Percentiles rank a stretch among this genome's conserved stretches.
Conservation (phyloP, 2,797 vertebrate genomes). For the Gallinago solitaria region DNA sequence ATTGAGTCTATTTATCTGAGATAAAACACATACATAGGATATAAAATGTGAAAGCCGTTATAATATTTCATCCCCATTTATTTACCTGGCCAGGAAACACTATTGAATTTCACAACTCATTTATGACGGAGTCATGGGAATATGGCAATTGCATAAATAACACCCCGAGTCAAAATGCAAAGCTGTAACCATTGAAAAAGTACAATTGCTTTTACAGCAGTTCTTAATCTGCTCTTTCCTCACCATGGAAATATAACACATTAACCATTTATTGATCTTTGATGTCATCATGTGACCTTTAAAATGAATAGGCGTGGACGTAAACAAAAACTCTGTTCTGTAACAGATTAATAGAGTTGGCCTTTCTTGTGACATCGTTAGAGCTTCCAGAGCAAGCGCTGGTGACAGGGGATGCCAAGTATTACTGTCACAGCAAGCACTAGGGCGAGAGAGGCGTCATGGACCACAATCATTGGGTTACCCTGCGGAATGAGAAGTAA, state of each 20-base stretch:
- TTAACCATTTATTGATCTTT: conserved; percentile 23
- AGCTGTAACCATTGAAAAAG: neutral
- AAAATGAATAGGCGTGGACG: neutral
- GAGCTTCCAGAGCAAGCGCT: neutral
- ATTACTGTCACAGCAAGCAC: neutral
- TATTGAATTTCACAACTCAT: conserved; percentile 24
- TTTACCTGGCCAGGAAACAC: conserved; percentile 33
- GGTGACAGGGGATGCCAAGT: neutral
- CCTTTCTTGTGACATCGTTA: neutral
- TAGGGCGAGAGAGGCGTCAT: neutral
- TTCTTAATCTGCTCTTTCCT: conserved; percentile 18
- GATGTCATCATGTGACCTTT: neutral
- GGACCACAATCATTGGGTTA: neutral
- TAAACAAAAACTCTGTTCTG: neutral
- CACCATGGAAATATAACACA: neutral
- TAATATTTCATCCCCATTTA: conserved; percentile 27
- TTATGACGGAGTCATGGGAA: conserved; percentile 33
- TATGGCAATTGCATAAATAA: conserved; percentile 39
- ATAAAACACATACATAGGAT: conserved; percentile 43
- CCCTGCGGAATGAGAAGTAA: neutral
- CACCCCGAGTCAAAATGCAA: conserved; percentile 27
- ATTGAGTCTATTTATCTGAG: conserved; percentile 48
- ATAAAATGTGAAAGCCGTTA: conserved; percentile 46
- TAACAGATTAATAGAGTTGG: neutral
- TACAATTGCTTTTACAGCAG: neutral